phyloP scores from a whole-genome alignment of 2,113 vertebrate genomes.

The Rhabdornis inornatus region DNA sequence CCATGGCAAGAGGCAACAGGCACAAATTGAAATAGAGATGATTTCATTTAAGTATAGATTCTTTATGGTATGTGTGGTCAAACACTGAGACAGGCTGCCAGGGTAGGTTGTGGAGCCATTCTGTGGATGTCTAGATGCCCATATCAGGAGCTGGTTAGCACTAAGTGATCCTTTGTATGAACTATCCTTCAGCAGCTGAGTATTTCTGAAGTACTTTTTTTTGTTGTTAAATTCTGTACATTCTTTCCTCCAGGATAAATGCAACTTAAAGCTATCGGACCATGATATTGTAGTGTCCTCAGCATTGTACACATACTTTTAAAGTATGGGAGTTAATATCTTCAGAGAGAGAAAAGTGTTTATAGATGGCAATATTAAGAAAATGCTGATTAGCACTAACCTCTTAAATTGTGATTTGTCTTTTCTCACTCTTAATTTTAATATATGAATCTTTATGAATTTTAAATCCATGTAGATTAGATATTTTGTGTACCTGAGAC shows the following conservation, averaged over 20 bases:
- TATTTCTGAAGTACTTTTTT: background rate
- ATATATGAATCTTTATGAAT: background rate
- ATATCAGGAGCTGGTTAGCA: background rate
- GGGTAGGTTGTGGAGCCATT: background rate
- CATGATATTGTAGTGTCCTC: background rate
- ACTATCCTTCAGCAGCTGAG: background rate
- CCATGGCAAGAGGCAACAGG: background rate
- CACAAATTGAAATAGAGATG: background rate
- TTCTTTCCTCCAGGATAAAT: background rate
- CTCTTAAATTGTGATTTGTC: background rate
- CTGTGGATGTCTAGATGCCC: background rate
- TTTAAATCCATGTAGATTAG: background rate
- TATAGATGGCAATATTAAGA: background rate
- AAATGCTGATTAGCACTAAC: background rate
- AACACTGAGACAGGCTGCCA: background rate
- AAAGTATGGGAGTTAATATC: background rate
- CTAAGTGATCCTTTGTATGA: background rate
- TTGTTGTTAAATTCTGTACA: background rate
- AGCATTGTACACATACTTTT: background rate
- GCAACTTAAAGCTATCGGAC: background rate
- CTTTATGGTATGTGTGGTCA: background rate
- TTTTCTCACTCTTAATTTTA: background rate
- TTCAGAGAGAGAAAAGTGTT: background rate
- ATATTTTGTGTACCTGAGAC: background rate
- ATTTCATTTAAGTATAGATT: background rate